These are phyloP conservation scores for Rhagophthalmus giganteus DNA, from an alignment of 2,888 invertebrate species.

Conservation along the genomic window DNA sequence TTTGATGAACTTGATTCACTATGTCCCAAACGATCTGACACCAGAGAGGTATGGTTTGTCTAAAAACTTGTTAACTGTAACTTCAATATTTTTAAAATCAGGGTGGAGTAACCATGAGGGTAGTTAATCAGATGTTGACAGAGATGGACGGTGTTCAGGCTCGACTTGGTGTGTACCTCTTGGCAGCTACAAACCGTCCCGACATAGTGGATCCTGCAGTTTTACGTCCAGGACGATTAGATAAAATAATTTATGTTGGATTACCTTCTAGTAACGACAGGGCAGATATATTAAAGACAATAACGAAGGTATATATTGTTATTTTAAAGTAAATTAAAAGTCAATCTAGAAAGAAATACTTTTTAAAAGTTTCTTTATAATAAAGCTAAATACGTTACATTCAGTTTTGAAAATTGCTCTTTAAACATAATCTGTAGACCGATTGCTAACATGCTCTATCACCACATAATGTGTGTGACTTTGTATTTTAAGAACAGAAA, in stretches of 20 bases:
- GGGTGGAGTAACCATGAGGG: conserved; percentile 76
- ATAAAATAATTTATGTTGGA: conserved; percentile 87
- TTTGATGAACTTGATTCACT: conserved; percentile 98
- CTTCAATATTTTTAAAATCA: too few relatives aligned
- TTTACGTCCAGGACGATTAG: conserved; percentile 83
- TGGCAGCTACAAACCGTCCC: conserved; percentile 96
- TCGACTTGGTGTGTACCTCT: conserved; percentile 88
- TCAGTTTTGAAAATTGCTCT: too few relatives aligned
- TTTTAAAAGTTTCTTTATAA: too few relatives aligned
- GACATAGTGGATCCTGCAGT: conserved; percentile 97
- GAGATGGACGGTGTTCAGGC: conserved; percentile 98
- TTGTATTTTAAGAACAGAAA: too few relatives aligned
- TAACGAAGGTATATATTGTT: conserved; percentile 88
- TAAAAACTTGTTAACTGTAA: too few relatives aligned
- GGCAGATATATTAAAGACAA: conserved; percentile 82
- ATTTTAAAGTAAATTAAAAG: too few relatives aligned
- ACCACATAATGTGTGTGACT: too few relatives aligned
- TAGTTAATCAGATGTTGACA: conserved; percentile 95
- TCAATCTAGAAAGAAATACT: too few relatives aligned
- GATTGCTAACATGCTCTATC: too few relatives aligned
- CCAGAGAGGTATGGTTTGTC: conserved; percentile 67
- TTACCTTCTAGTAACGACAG: conserved; percentile 81
- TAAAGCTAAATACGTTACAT: too few relatives aligned
- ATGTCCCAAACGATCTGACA: conserved; percentile 85
- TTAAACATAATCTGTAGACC: too few relatives aligned